These are phyloP conservation scores for Hypothenemus hampei DNA, from an alignment of 1,140 invertebrate species.

Conservation along the genomic window DNA sequence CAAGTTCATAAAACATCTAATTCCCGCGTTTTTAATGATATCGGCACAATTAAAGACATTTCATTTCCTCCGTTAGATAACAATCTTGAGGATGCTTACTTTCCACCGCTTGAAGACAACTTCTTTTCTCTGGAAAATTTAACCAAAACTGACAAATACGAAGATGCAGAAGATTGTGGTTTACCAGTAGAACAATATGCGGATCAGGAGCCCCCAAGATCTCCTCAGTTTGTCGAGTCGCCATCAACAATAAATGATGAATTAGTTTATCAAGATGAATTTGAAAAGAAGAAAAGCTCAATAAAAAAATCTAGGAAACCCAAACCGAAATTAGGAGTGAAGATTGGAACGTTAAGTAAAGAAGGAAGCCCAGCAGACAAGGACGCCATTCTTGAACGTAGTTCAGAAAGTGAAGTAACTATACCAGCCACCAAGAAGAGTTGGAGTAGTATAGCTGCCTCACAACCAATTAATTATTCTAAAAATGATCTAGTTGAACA, in stretches of 20 bases:
- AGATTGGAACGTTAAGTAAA: conserved; percentile 32
- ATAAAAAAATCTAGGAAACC: conserved; percentile 34
- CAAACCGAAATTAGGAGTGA: conserved; percentile 42
- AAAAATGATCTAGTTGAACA: conserved; percentile 10
- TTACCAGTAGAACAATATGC: conserved; percentile 20
- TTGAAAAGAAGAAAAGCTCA: conserved; percentile 11
- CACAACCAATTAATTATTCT: background rate
- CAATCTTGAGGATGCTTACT: conserved; percentile 17
- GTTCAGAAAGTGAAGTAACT: conserved; percentile 15
- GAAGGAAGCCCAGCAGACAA: conserved; percentile 24
- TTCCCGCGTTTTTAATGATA: too few species aligned
- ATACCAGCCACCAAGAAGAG: conserved; percentile 32
- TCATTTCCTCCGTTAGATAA: conserved; percentile 19
- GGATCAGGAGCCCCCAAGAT: too few species aligned
- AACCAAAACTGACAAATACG: conserved; percentile 28
- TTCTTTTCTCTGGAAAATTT: conserved; percentile 28
- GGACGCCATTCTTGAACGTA: conserved; percentile 19
- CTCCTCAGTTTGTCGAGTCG: conserved; percentile 6
- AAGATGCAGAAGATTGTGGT: conserved; percentile 32
- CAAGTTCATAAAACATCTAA: too few species aligned
- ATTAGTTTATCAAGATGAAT: conserved; percentile 27
- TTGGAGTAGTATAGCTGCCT: conserved; percentile 36
- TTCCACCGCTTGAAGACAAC: conserved; percentile 29
- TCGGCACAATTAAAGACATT: conserved; percentile 1
- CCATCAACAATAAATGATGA: background rate